Evolutionary conservation across 2,113 vertebrate genomes (phyloP).

Genomic region (Ellobius talpinus): DNA sequence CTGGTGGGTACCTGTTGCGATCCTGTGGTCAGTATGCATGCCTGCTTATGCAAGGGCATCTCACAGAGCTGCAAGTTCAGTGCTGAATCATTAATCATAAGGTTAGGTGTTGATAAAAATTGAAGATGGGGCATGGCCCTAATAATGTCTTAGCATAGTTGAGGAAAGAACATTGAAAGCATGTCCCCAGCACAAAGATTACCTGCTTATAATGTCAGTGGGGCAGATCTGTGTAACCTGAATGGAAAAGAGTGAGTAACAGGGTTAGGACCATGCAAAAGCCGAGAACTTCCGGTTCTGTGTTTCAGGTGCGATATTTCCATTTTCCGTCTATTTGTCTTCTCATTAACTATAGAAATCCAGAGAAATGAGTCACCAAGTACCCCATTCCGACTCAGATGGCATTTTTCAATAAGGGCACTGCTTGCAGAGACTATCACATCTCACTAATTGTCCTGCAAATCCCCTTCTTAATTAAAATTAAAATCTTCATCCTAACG

Average conservation of each 20-base stretch:
- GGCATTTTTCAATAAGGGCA: slow-evolving; percentile 85
- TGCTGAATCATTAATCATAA: neutral
- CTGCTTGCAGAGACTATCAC: slow-evolving; percentile 83
- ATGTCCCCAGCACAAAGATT: neutral
- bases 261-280: neutral
- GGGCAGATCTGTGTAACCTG: neutral
- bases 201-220: slow-evolving; percentile 36
- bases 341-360: slow-evolving; percentile 83
- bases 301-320: slow-evolving; percentile 62
- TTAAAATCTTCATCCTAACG: slow-evolving; percentile 81
- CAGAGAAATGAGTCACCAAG: slow-evolving; percentile 73
- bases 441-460: slow-evolving; percentile 82
- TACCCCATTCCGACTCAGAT: slow-evolving; percentile 77
- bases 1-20: too few species aligned
- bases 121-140: neutral
- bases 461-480: slow-evolving; percentile 85
- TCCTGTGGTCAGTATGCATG: neutral
- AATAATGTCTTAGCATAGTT: slow-evolving; percentile 24
- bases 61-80: neutral
- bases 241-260: slow-evolving; percentile 25
- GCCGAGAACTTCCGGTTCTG: neutral
- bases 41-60: neutral
- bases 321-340: slow-evolving; percentile 65
- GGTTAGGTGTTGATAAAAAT: slow-evolving; percentile 27
- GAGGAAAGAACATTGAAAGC: neutral